A percentile compares a stretch with the other conserved stretches of the same genome.
These are phyloP conservation scores for Bombus huntii DNA, from an alignment of 1,140 invertebrate species.

Conservation along the genomic window DNA sequence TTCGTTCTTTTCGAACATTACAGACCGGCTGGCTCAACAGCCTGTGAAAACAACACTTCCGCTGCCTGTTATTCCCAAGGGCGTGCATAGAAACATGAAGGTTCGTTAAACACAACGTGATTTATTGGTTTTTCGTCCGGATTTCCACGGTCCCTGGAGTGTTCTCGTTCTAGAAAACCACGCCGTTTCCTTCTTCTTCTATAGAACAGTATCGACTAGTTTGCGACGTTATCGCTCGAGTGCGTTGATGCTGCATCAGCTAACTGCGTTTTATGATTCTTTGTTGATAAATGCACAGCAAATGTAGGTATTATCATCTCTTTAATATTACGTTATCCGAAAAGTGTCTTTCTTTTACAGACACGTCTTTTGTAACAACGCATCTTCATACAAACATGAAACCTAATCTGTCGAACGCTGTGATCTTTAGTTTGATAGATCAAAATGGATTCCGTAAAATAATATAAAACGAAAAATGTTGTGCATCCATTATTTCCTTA, in stretches of 20 bases:
- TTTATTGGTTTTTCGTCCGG: conserved; percentile 65
- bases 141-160: conserved; percentile 57
- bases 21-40: background rate
- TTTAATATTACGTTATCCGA: too few relatives aligned
- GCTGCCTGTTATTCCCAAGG: conserved; percentile 54
- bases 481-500: too few relatives aligned
- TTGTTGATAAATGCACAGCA: background rate
- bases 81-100: conserved; percentile 63
- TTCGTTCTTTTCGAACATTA: conserved; percentile 29
- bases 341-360: too few relatives aligned
- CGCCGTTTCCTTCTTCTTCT: conserved; percentile 37
- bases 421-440: too few relatives aligned
- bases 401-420: too few relatives aligned
- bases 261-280: background rate
- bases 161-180: conserved; percentile 60
- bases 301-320: too few relatives aligned
- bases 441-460: too few relatives aligned
- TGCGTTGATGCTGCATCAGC: background rate
- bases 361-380: too few relatives aligned
- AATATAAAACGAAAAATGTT: too few relatives aligned
- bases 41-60: conserved; percentile 44
- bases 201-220: background rate
- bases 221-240: conserved; percentile 7
- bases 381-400: too few relatives aligned
- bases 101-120: conserved; percentile 68